A percentile compares a stretch with the other conserved stretches of the same genome.
These are phyloP conservation scores for Neomonachus schauinslandi DNA, from an alignment of 2,113 vertebrate genomes.

Conservation along the genomic window DNA sequence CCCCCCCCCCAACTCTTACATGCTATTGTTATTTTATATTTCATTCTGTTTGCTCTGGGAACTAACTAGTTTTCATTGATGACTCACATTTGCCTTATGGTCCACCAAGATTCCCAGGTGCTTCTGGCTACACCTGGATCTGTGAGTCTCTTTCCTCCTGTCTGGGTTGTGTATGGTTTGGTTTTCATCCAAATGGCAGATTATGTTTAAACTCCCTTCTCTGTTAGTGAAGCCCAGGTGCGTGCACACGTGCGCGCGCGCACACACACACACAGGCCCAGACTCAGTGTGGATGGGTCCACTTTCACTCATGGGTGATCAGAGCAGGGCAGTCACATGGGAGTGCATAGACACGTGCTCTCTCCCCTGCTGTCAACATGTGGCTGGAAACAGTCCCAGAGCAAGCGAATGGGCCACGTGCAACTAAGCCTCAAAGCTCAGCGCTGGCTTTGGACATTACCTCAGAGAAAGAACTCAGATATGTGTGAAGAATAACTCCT, in stretches of 20 bases:
- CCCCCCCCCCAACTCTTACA: background rate
- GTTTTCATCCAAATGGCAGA: slow-evolving; percentile 1
- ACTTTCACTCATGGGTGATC: background rate
- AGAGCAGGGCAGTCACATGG: no score
- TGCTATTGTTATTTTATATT: background rate
- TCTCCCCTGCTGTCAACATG: background rate
- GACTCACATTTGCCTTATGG: slow-evolving; percentile 15
- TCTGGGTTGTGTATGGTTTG: background rate
- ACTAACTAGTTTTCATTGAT: background rate
- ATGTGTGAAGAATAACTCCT: background rate
- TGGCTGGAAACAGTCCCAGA: background rate
- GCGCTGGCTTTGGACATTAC: background rate
- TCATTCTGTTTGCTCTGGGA: slow-evolving; percentile 22
- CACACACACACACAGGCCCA: background rate
- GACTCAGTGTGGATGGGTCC: background rate
- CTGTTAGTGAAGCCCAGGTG: background rate
- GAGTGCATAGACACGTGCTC: rapidly evolving
- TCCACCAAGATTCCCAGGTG: background rate
- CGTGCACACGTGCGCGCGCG: no score
- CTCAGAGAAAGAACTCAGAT: slow-evolving; percentile 15
- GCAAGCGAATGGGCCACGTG: background rate
- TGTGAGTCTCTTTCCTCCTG: background rate
- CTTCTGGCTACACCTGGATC: background rate
- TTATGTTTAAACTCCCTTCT: background rate
- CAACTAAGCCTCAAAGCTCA: background rate